phyloP scores from a whole-genome alignment of 2,113 vertebrate species.

The Nannobrachium achirus region DNA sequence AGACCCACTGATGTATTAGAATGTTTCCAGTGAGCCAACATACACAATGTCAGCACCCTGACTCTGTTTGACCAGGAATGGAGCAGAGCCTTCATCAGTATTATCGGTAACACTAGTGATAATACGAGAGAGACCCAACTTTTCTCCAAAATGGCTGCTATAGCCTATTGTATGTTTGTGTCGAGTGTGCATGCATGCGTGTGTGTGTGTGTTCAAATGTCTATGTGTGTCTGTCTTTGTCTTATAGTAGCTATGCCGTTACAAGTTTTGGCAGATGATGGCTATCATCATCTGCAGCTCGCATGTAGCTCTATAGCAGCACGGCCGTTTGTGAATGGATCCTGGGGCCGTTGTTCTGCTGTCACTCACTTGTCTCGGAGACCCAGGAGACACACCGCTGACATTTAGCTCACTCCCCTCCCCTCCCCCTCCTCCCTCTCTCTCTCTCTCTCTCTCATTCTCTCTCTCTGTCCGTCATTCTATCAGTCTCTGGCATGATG shows the following conservation, averaged over 20 bases:
- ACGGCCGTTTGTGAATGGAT: constrained; percentile 69
- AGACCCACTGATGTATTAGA: no score
- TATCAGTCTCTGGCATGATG: constrained; percentile 50
- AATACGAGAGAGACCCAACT: no score
- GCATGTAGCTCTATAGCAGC: constrained; percentile 53
- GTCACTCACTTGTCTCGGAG: constrained; percentile 72
- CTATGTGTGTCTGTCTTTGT: constrained; percentile 10
- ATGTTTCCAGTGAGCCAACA: no score
- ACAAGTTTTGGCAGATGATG: constrained; percentile 35
- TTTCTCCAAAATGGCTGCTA: no score
- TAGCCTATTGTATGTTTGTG: no score
- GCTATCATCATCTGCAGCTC: constrained; percentile 33
- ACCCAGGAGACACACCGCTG: constrained; percentile 77
- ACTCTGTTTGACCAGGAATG: no score
- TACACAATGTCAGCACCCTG: no score
- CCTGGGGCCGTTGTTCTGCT: constrained; percentile 74
- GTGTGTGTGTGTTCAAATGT: constrained; percentile 4
- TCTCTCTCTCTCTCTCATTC: constrained; percentile 33
- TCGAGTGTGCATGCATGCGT: no score
- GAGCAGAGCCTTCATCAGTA: no score
- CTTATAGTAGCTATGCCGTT: constrained; percentile 13
- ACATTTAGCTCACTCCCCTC: constrained; percentile 69
- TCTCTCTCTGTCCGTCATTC: constrained; percentile 52
- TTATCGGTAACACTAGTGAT: no score
- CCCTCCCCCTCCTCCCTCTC: constrained; percentile 20